A percentile compares a stretch with the other conserved stretches of the same genome.
phyloP scores from a whole-genome alignment of 2,888 invertebrate genomes.

The Aphodius sticticus region DNA sequence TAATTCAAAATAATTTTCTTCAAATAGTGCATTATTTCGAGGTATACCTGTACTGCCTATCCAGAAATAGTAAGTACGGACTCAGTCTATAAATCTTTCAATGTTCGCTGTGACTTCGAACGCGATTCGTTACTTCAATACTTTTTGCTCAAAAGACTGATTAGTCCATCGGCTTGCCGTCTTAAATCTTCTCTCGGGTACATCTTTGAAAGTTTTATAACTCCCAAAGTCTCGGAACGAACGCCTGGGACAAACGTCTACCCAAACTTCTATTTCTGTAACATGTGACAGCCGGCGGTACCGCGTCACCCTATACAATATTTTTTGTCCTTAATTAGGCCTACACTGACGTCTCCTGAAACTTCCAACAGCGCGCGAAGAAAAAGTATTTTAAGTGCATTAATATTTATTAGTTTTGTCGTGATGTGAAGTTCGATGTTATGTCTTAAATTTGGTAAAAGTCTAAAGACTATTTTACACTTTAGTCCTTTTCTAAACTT shows the following conservation, averaged over 20 bases:
- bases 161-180: neutral
- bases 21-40: too few species aligned
- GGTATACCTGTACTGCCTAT: too few species aligned
- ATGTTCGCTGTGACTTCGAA: neutral
- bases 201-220: slow-evolving; percentile 4
- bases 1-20: too few species aligned
- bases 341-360: neutral
- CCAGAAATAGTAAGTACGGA: too few species aligned
- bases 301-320: slow-evolving; percentile 4
- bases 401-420: neutral
- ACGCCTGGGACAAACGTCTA: neutral
- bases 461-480: too few species aligned
- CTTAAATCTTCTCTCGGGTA: neutral
- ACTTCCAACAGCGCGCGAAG: neutral
- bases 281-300: neutral
- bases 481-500: too few species aligned
- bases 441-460: neutral
- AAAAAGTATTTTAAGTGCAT: neutral
- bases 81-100: neutral
- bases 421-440: neutral
- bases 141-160: neutral
- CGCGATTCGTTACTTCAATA: neutral
- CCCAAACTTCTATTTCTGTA: neutral
- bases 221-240: neutral
- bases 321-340: neutral